A percentile compares a stretch with the other conserved stretches of the same genome.
Evolutionary conservation across 2,113 vertebrate species (phyloP).

Genomic region (Haemorhous mexicanus): DNA sequence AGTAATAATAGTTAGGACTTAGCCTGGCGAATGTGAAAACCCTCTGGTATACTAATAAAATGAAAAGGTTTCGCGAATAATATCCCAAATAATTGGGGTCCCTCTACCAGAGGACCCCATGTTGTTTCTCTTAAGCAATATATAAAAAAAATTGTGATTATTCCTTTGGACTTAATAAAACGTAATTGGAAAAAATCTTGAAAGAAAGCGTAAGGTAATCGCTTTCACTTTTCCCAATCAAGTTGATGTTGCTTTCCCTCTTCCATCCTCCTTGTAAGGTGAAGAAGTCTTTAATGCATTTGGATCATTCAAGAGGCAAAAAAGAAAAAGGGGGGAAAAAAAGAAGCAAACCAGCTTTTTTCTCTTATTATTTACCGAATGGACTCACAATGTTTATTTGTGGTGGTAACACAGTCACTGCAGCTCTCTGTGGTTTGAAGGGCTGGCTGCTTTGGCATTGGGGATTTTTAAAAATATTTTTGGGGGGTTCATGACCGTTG

Average conservation of each 20-base stretch:
- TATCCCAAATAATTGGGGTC: constrained; percentile 79
- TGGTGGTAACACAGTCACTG: background rate
- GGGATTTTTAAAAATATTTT: background rate
- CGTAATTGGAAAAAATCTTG: constrained; percentile 69
- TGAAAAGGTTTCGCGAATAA: constrained; percentile 71
- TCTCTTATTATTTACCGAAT: constrained; percentile 33
- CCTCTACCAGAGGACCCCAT: constrained; percentile 70
- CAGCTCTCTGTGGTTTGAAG: background rate
- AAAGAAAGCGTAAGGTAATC: constrained; percentile 37
- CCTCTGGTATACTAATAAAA: constrained; percentile 78
- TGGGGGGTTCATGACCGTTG: rapidly evolving
- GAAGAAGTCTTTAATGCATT: constrained; percentile 55
- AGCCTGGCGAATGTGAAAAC: constrained; percentile 67
- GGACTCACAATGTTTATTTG: constrained; percentile 29
- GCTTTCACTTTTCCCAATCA: constrained; percentile 28
- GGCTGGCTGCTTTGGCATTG: background rate
- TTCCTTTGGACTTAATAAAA: constrained; percentile 81
- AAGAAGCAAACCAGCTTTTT: background rate
- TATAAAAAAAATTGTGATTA: constrained; percentile 71
- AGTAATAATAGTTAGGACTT: constrained; percentile 74
- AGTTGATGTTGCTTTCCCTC: constrained; percentile 28
- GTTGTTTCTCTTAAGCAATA: constrained; percentile 73
- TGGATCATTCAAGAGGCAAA: background rate
- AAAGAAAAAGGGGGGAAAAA: background rate
- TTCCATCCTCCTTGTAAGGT: constrained; percentile 54